Base-by-base conservation (phyloP, 2,797 vertebrate genomes). In the Pseudomugil tenellus region DNA sequence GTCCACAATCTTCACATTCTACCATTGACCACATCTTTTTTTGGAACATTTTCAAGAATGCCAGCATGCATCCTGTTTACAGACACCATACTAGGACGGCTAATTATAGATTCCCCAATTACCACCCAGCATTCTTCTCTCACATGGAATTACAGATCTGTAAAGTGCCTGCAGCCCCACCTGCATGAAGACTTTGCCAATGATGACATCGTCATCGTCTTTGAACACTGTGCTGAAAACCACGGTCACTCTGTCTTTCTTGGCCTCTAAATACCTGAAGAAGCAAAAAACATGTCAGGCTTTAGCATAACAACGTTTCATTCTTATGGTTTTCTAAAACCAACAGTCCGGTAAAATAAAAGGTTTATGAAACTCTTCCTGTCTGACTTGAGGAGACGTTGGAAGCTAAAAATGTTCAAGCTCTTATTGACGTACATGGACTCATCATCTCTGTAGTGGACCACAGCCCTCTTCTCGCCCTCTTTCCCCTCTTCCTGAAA, bases 161-260 rank as follows among this genome's bases (percentile, higher is more conserved):
- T 1, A 23, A 26, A 12, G 21, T 3, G n/a, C 17, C 1, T 21
- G 10, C 28, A 2, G 13, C 65, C 48, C 34, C 61, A 98, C 98
- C 98, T 99, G 98, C 97, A 99, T 99, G 86, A 99, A 99, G 74
- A 99, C 98, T 92, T 99, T 99, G 70, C 98, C 98, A 0, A 99
- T 96, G 90, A 99, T 96, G 85, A 99, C 97, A 0, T 99, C 98
- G 0, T 99, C 98, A 0, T 99, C 98, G 21, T 99, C 98, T 90
- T 99, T 99, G 92, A 99, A 99, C 81, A 99, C 98, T 0, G 98
- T 99, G 95, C 98, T 99, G 94, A 99, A 99, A 75, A 99, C 98
- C 74, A 99, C 98, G 0, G 98, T 99, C 84, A 99, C 98, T 52
- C 98, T 90, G 92, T 99, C 98, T 89, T 99, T 98, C 92, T 99